Base-by-base conservation (phyloP, 1,140 invertebrate species). In the Zaprionus africanus region DNA sequence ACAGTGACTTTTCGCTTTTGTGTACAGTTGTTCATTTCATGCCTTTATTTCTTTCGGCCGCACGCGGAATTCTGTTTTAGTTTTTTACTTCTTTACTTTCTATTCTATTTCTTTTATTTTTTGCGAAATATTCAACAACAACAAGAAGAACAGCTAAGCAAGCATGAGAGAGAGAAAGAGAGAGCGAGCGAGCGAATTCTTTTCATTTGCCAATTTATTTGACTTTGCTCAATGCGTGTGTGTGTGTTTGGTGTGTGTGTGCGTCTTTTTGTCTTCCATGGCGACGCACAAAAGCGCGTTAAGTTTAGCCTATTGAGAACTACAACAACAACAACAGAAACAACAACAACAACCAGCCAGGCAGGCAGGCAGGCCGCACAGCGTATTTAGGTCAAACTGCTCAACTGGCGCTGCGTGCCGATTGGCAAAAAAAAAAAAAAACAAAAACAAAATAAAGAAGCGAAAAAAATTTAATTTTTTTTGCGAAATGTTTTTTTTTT, bases 381-480 rank as follows among this genome's bases (percentile, higher is more conserved):
- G 54, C 58, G 79, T 87, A 86, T 87, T 86, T 86, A 53, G 83
- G 83, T 86, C 83, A 86, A 86, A 86, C 41, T 77, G 83, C 79
- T 79, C 67, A 76, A 80, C 81, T 79, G 59, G 61, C 81, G 71
- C 80, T 82, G 82, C 83, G 83, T 87, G 83, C 66, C 83, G 79
- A 87, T 86, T 82, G 69, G 78, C 81, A 84, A 78, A 78, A 78
- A 78, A 84, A 78, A 78, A 84, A 68, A 70, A 69, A 61, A 67
- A 17, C 4, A 19, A 26, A 46, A 59, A 26, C 38, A 36, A 58
- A 59, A 24, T 51, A 43, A 57, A 34, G 13, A 34, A 26, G 56
- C 60, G 26, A 31, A 28, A 59, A 71, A 70, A 76, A 71, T 31
- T 76, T 9, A 58, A 41, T 53, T 60, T 65, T 56, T 49, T 76